These are phyloP conservation scores for Oriolus oriolus DNA, from an alignment of 2,113 vertebrate genomes.

Conservation along the genomic window DNA sequence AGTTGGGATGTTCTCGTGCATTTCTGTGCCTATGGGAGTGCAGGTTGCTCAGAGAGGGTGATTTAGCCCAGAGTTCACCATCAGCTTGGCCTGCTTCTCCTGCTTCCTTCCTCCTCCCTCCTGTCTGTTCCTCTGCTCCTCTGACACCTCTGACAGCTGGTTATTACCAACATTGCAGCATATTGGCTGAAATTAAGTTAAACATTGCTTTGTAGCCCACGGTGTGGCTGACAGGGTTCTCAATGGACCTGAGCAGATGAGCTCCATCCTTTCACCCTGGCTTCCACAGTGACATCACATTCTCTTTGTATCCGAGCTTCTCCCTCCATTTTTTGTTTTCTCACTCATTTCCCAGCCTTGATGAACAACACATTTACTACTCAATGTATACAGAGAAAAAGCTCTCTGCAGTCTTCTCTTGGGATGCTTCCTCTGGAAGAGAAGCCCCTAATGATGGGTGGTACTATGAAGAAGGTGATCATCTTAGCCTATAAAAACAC, in stretches of 20 bases:
- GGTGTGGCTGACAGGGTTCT: constrained; percentile 15
- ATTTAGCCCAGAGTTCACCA: neutral
- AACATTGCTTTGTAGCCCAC: neutral
- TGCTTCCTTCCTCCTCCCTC: neutral
- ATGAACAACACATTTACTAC: neutral
- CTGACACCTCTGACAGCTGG: constrained; percentile 40
- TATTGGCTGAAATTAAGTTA: constrained; percentile 54
- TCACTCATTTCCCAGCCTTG: neutral
- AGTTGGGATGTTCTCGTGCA: neutral
- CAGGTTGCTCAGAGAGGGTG: neutral
- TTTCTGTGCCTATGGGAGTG: neutral
- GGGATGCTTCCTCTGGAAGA: neutral
- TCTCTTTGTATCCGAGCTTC: neutral
- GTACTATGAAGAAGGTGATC: neutral
- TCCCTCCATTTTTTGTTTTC: neutral
- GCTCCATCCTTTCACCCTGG: neutral
- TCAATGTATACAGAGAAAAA: neutral
- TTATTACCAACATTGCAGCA: constrained; percentile 40
- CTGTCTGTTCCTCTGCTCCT: neutral
- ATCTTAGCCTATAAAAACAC: neutral
- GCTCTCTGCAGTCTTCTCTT: neutral
- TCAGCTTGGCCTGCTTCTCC: neutral
- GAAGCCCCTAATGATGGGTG: neutral
- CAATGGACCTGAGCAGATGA: neutral
- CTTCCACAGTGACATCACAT: neutral